Conservation (phyloP, 2,888 invertebrate genomes). For the Stictocephala bisonia region DNA sequence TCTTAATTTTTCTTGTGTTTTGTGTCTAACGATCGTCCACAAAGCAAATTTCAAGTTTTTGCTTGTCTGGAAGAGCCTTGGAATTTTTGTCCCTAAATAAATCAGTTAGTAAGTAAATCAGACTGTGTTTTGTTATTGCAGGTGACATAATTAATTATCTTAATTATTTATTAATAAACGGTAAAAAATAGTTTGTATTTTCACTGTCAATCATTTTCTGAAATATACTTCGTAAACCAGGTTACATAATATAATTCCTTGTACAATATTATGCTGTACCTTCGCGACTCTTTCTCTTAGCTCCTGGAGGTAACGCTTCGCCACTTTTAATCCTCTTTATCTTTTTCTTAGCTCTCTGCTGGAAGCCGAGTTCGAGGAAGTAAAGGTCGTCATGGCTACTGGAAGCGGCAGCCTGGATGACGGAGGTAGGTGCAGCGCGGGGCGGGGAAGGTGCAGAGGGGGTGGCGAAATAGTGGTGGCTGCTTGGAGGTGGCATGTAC, state of each 20-base stretch:
- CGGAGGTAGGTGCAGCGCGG: conserved; percentile 72
- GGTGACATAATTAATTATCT: too few relatives aligned
- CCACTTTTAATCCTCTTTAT: conserved; percentile 81
- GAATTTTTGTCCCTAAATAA: too few relatives aligned
- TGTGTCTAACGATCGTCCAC: too few relatives aligned
- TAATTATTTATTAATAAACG: too few relatives aligned
- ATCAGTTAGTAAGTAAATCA: too few relatives aligned
- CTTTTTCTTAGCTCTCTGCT: conserved; percentile 84
- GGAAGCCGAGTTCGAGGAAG: conserved; percentile 79
- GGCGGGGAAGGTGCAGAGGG: conserved; percentile 53
- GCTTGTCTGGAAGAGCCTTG: too few relatives aligned
- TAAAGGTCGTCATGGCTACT: conserved; percentile 91
- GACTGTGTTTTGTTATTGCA: too few relatives aligned
- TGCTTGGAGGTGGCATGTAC: conserved; percentile 51
- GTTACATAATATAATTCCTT: not conserved
- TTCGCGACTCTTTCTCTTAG: conserved; percentile 94
- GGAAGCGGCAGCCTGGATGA: conserved; percentile 73
- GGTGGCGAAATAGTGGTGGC: conserved; percentile 45
- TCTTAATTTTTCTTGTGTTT: too few relatives aligned
- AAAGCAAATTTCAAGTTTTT: too few relatives aligned
- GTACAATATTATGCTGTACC: conserved; percentile 66
- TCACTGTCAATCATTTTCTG: too few relatives aligned
- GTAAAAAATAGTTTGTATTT: too few relatives aligned
- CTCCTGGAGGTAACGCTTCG: conserved; percentile 74
- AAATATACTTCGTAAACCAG: not conserved